Conservation (phyloP, 2,888 invertebrate genomes). For the Cancer borealis region DNA sequence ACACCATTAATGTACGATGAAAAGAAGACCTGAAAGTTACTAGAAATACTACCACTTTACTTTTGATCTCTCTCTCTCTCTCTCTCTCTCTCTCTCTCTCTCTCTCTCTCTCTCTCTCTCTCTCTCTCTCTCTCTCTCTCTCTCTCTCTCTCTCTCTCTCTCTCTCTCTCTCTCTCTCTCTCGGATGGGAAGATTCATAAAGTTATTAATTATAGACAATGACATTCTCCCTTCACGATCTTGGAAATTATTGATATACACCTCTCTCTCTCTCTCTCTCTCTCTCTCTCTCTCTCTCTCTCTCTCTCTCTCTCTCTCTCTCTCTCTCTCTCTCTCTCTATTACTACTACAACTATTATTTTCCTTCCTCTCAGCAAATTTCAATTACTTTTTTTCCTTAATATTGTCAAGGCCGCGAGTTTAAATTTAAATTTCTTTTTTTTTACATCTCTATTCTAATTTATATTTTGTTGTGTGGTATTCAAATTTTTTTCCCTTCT, state of each 20-base stretch:
- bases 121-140: neutral
- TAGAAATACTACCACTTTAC: neutral
- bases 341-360: neutral
- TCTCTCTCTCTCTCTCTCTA: neutral
- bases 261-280: neutral
- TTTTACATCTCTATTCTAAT: neutral
- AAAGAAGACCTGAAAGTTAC: no score
- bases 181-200: neutral
- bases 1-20: neutral
- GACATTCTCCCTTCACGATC: conserved; percentile 8
- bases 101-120: neutral
- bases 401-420: neutral
- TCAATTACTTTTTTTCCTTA: neutral
- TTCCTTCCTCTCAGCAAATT: neutral
- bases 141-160: neutral
- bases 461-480: neutral
- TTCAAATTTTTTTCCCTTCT: neutral
- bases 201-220: neutral
- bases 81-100: conserved; percentile 9
- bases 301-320: neutral
- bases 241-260: neutral
- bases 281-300: neutral
- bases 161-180: neutral
- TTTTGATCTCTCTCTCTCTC: neutral
- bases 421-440: neutral